Evolutionary conservation across 2,113 vertebrate genomes (phyloP).

Genomic region (Cyanoliseus patagonus): DNA sequence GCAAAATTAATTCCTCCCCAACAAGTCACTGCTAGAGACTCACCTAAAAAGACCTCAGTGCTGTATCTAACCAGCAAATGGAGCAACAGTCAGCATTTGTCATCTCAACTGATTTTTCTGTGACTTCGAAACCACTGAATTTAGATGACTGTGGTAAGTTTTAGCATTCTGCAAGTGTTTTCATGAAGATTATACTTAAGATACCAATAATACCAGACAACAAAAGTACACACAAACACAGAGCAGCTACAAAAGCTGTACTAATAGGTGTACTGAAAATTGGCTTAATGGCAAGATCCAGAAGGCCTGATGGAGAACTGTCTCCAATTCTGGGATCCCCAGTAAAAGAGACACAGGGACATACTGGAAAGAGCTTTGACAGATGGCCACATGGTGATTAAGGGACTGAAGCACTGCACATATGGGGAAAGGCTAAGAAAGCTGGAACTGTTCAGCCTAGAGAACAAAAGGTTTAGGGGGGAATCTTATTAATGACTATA

Average conservation of each 20-base stretch:
- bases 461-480: neutral
- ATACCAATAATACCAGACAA: neutral
- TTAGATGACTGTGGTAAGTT: neutral
- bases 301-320: neutral
- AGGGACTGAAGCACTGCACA: neutral
- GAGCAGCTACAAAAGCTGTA: neutral
- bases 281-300: neutral
- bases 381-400: neutral
- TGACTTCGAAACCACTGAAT: neutral
- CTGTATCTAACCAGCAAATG: neutral
- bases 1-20: neutral
- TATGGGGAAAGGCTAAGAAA: neutral
- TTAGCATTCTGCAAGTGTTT: neutral
- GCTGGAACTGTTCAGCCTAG: neutral
- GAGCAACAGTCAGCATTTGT: neutral
- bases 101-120: neutral
- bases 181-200: neutral
- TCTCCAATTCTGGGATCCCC: neutral
- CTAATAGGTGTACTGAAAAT: neutral
- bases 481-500: neutral
- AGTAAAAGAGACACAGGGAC: neutral
- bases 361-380: neutral
- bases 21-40: neutral
- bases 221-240: neutral
- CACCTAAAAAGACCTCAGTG: neutral